These are phyloP conservation scores for Cylloceria caligata DNA, from an alignment of 2,888 invertebrate genomes.

Conservation along the genomic window DNA sequence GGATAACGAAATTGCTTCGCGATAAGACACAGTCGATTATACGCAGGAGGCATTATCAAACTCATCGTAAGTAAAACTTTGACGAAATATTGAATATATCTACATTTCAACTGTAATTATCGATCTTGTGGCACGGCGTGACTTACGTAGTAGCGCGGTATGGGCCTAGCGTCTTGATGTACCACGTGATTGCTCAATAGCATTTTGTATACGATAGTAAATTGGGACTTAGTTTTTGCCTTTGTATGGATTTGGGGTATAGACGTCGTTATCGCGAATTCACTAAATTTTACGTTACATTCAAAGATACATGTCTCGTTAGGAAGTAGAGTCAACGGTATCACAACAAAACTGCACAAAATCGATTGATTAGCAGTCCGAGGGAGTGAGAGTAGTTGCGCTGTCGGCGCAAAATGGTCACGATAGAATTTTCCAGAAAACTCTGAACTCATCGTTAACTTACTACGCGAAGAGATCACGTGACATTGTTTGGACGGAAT, in stretches of 20 bases:
- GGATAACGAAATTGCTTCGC: slow-evolving; percentile 32
- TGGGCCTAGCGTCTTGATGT: slow-evolving; percentile 56
- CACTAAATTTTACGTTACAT: not conserved
- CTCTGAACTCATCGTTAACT: not conserved
- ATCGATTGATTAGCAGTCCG: slow-evolving; percentile 57
- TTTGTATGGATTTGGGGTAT: not conserved
- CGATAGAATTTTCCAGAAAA: slow-evolving; percentile 1
- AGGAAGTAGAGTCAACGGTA: slow-evolving; percentile 1
- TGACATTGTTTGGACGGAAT: slow-evolving; percentile 3
- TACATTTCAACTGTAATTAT: slow-evolving; percentile 40
- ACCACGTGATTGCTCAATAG: slow-evolving; percentile 32
- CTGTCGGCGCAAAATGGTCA: not conserved
- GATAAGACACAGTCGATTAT: slow-evolving; percentile 4
- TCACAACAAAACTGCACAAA: slow-evolving; percentile 30
- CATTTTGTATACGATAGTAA: not conserved
- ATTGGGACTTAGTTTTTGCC: not conserved
- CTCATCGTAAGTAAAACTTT: not conserved
- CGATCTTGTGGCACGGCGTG: slow-evolving; percentile 34
- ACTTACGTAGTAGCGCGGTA: slow-evolving; percentile 22
- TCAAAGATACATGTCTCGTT: not conserved
- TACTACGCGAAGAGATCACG: too few species aligned
- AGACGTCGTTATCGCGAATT: not conserved
- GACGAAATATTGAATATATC: not conserved
- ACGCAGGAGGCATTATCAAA: not conserved
- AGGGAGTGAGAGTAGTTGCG: slow-evolving; percentile 11